Evolutionary conservation across 2,888 invertebrate species (phyloP).

Genomic region (Volucella inanis): DNA sequence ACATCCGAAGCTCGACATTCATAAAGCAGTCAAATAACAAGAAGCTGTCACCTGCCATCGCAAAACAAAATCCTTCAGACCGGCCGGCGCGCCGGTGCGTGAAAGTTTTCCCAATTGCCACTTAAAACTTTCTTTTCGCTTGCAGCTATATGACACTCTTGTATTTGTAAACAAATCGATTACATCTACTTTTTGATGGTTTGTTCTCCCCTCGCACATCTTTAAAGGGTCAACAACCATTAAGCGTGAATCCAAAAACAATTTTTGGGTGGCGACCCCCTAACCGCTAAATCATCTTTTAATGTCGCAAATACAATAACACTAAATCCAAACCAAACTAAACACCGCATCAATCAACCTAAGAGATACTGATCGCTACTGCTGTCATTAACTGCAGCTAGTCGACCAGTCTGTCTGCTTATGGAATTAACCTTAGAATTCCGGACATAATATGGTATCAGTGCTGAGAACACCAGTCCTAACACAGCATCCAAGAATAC

Average conservation of each 20-base stretch:
- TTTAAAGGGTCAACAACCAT: constrained; percentile 31
- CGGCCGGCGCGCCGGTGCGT: constrained; percentile 5
- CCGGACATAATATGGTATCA: constrained; percentile 34
- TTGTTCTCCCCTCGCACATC: background rate
- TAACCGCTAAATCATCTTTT: constrained; percentile 19
- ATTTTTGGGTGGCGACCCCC: constrained; percentile 12
- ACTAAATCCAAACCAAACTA: background rate
- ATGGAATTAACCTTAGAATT: constrained; percentile 38
- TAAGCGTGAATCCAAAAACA: constrained; percentile 24
- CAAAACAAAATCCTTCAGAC: background rate
- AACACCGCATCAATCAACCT: constrained; percentile 32
- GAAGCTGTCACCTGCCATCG: constrained; percentile 16
- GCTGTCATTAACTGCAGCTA: background rate
- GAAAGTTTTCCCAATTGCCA: constrained; percentile 37
- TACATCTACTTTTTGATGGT: constrained; percentile 17
- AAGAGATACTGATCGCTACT: constrained; percentile 19
- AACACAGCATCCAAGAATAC: constrained; percentile 32
- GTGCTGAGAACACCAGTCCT: constrained; percentile 7
- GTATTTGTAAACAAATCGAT: constrained; percentile 40
- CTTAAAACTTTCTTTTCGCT: constrained; percentile 41
- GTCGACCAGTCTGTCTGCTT: constrained; percentile 5
- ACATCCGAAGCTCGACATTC: background rate
- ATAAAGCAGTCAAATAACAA: background rate
- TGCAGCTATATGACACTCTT: background rate
- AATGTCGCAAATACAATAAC: constrained; percentile 33